Percentiles rank a stretch among this genome's conserved stretches.
These are phyloP conservation scores for Seladonia tumulorum DNA, from an alignment of 2,888 invertebrate species.

Conservation along the genomic window DNA sequence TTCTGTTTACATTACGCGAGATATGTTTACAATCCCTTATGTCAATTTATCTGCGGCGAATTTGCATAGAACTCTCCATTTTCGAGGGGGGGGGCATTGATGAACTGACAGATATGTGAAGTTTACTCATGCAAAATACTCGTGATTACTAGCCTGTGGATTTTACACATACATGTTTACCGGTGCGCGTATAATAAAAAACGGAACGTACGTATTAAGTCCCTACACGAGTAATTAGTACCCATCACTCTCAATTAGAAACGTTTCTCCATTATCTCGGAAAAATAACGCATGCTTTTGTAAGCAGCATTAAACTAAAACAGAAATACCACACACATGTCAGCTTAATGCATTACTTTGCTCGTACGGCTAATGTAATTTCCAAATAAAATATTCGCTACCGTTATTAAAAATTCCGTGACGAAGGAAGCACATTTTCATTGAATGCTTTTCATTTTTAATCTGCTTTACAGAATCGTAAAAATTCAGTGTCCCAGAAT, in stretches of 20 bases:
- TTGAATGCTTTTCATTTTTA: not conserved
- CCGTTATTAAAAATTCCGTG: no score
- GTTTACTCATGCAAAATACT: not conserved
- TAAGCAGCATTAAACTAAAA: not conserved
- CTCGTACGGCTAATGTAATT: no score
- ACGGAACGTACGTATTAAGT: not conserved
- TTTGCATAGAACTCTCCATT: not conserved
- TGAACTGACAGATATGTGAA: not conserved
- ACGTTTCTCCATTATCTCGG: not conserved
- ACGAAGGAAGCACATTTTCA: no score
- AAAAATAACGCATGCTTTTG: not conserved
- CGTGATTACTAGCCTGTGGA: not conserved
- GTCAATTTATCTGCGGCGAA: not conserved
- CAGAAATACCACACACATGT: no score
- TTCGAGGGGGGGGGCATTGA: not conserved
- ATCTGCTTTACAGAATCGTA: not conserved
- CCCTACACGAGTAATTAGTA: not conserved
- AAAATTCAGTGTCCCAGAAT: not conserved
- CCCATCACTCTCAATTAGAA: not conserved
- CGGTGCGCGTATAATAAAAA: not conserved
- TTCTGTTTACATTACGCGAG: not conserved
- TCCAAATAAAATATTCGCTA: no score
- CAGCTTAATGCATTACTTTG: no score
- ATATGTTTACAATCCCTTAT: conserved; percentile 4
- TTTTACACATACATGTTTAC: not conserved